Base-by-base conservation (phyloP, 2,113 vertebrate genomes). In the Climacteris rufus region DNA sequence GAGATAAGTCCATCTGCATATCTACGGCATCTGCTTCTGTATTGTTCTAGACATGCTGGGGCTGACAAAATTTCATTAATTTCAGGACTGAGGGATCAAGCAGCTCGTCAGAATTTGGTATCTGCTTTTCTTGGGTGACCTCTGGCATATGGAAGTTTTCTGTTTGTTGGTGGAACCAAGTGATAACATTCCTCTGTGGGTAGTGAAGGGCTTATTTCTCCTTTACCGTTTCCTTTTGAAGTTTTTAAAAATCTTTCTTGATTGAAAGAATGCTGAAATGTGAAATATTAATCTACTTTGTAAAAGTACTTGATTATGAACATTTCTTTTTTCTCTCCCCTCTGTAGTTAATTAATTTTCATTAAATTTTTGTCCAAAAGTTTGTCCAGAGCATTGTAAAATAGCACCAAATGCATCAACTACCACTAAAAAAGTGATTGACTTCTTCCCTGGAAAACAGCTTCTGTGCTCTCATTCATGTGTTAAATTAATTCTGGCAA, bases 111-210 rank as follows among this genome's bases (percentile, higher is more conserved):
- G 71, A 77, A 40, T 60, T 61, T 87, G 52, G 21, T 78, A 68
- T 78, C 87, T 95, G 89, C 83, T 95, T 94, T 95, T 93, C 86
- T 94, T 92, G 93, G 59, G 76, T 90, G 80, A 93, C 91, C 79
- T 90, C 75, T 95, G 75, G 47, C 59, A 83, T 49, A 92, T 6
- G 74, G 42, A 94, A 81, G 40, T 87, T 94, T 91, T 76, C 53
- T 76, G 54, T 93, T 80, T 89, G 66, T 83, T 96, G 39, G 61
- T 83, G 86, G 84, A 85, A 76, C 17, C 5, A 65, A 54, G 66
- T 35, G 50, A 44, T 50, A 76, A 65, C 45, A 50, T 94, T 83
- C 28, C 47, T 94, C 82, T 74, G 70, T 76, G 65, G 56, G 20
- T 59, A 53, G 17, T 42, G 24, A 87, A 94, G 40, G 57, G 22